These are phyloP conservation scores for Macropis europaea DNA, from an alignment of 2,888 invertebrate species.

Conservation along the genomic window DNA sequence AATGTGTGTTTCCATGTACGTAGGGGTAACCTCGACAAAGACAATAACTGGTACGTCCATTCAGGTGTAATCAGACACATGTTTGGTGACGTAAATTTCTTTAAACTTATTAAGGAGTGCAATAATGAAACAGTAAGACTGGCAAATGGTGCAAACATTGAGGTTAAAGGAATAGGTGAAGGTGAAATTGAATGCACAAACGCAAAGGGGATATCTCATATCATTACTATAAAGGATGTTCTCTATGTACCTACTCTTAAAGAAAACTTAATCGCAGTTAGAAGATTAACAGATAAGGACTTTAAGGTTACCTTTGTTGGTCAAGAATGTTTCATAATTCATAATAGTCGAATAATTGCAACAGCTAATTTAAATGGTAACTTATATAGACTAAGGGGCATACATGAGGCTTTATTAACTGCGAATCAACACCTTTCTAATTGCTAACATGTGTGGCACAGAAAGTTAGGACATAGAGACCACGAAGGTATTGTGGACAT, in stretches of 20 bases:
- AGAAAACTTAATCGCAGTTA: conserved; percentile 53
- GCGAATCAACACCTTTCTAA: conserved; percentile 21
- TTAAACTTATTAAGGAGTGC: not conserved
- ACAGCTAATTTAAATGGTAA: conserved; percentile 11
- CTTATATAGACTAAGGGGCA: conserved; percentile 34
- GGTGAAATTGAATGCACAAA: conserved; percentile 7
- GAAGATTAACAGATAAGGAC: conserved; percentile 35
- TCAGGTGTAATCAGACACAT: not conserved
- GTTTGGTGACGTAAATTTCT: not conserved
- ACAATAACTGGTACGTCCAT: not conserved
- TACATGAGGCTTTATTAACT: conserved; percentile 22
- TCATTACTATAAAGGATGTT: conserved; percentile 43
- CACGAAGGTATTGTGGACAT: conserved; percentile 30
- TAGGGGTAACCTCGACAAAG: not conserved
- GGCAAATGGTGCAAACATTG: conserved; percentile 37
- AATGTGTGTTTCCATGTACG: not conserved
- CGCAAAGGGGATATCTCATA: not conserved
- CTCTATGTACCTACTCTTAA: conserved; percentile 44
- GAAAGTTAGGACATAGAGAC: conserved; percentile 40
- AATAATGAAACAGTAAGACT: conserved; percentile 19
- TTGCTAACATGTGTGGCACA: conserved; percentile 41
- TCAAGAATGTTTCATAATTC: conserved; percentile 33
- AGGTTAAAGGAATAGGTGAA: conserved; percentile 47
- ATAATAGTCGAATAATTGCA: not conserved
- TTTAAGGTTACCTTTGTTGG: conserved; percentile 34